These are phyloP conservation scores for Brotula barbata DNA, from an alignment of 2,797 vertebrate species.

Conservation along the genomic window DNA sequence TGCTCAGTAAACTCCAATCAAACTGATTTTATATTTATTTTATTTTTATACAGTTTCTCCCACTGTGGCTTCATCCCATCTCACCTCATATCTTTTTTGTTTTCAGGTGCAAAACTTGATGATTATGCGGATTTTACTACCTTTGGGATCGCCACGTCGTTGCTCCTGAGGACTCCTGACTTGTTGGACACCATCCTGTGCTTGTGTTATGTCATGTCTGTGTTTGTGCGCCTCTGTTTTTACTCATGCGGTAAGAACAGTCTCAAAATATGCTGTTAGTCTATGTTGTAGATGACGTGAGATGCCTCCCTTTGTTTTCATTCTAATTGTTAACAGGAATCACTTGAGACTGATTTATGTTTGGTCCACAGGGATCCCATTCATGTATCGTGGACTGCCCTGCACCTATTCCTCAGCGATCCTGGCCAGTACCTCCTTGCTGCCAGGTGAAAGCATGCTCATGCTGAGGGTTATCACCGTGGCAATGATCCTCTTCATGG, in stretches of 20 bases:
- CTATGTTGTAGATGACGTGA: too few species aligned
- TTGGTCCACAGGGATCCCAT: constrained; percentile 79
- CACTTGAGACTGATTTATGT: neutral
- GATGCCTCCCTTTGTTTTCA: too few species aligned
- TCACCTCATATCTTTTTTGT: constrained; percentile 9
- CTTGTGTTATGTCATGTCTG: constrained; percentile 84
- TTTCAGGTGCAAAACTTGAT: constrained; percentile 87
- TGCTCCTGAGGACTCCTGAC: constrained; percentile 83
- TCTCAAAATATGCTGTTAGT: neutral
- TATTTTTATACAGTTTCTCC: too few species aligned
- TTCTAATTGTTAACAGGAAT: neutral
- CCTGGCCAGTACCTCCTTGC: constrained; percentile 83
- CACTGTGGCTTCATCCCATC: too few species aligned
- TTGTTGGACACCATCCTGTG: constrained; percentile 84
- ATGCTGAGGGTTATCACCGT: constrained; percentile 79
- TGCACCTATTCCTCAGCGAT: constrained; percentile 90
- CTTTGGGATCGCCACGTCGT: constrained; percentile 88
- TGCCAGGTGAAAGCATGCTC: constrained; percentile 80
- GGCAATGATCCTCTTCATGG: constrained; percentile 91
- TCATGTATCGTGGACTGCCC: constrained; percentile 89
- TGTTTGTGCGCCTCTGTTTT: constrained; percentile 89
- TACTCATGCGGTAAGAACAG: constrained; percentile 82
- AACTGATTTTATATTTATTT: too few species aligned
- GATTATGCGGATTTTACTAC: constrained; percentile 94
- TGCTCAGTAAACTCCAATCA: too few species aligned